These are phyloP conservation scores for Mellilla xanthometata DNA, from an alignment of 2,888 invertebrate species.

Conservation along the genomic window DNA sequence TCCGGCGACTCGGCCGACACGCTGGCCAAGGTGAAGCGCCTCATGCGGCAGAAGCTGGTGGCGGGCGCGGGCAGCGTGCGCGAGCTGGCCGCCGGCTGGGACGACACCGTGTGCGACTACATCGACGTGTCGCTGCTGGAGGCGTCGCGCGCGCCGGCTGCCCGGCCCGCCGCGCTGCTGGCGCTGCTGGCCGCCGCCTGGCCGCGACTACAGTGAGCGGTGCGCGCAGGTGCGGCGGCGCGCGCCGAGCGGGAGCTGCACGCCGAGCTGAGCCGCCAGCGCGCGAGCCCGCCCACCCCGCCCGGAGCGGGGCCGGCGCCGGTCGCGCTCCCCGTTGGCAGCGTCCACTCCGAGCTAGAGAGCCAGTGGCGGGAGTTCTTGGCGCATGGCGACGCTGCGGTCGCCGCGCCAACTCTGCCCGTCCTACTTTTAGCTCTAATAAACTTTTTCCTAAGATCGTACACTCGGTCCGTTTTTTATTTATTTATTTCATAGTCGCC, in stretches of 20 bases:
- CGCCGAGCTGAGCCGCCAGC: constrained; percentile 43
- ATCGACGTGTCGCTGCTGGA: constrained; percentile 51
- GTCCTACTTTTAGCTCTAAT: constrained; percentile 8
- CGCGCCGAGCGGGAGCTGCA: constrained; percentile 60
- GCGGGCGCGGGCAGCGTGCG: constrained; percentile 53
- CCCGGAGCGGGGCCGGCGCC: constrained; percentile 23
- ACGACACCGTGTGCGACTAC: constrained; percentile 67
- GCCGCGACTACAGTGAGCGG: not conserved
- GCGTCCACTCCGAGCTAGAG: constrained; percentile 7
- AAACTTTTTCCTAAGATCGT: constrained; percentile 12
- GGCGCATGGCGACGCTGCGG: not conserved
- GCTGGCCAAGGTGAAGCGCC: constrained; percentile 50
- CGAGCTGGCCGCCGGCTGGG: constrained; percentile 70
- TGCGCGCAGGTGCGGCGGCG: constrained; percentile 29
- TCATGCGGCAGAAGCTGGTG: constrained; percentile 65
- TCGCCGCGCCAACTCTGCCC: not conserved
- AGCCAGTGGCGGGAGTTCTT: constrained; percentile 7
- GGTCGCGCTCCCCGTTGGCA: constrained; percentile 1
- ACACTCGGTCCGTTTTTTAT: too few species aligned
- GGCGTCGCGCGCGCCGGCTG: not conserved
- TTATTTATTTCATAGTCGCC: too few species aligned
- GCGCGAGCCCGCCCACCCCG: constrained; percentile 37
- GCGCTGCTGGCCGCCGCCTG: not conserved
- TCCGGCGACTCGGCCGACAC: constrained; percentile 49
- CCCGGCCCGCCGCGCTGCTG: not conserved